Evolutionary conservation across 2,888 invertebrate species (phyloP), one percentile per base, ranked within the genome.

Genomic region (Lucinisca nassula): DNA sequence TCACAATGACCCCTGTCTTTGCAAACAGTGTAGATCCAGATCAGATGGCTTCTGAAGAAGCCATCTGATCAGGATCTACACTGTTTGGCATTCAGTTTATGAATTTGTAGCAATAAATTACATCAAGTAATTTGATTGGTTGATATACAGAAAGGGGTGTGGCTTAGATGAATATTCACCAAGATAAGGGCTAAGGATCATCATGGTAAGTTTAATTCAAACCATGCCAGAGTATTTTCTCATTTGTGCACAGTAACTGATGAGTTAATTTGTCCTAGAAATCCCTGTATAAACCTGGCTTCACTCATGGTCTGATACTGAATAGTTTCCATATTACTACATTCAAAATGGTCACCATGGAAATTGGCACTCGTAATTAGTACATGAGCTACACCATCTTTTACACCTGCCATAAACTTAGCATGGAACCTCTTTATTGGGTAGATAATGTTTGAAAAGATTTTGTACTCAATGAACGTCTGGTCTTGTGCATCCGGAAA

Each of bases 401-500:
- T 91, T 8, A 95, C 84, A 79, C 93, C 90, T 30, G 94, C 95
- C 61, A 95, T 92, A 75, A 95, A 95, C 67, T 92, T 94, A 27
- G 92, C 90, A 79, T 92, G 86, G 82, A 94, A 93, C 21, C 82
- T 87, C 37, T 86, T 87, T 40, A 91, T 79, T 32, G 95, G 95
- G 67, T 93, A 94, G 14, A 94, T 90, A 70, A 95, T 92, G 14
- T 87, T 90, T 45, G 91, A 90, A 79, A 93, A 94, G 38, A 95
- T 84, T 79, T 93, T 94, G 88, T 95, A 95, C 77, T 95, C 95
- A n/a, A 95, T 90, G 35, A 92, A 91, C 40, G 93, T 91, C 82
- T 93, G 93, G 40, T 94, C 92, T 67, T 92, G 91, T 1, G 92
- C 79, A 32, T 88, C 88, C 35, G 17, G 32, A 70, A 92, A 93